Conservation (phyloP, 2,888 invertebrate genomes). For the Drosophila paranaensis region DNA sequence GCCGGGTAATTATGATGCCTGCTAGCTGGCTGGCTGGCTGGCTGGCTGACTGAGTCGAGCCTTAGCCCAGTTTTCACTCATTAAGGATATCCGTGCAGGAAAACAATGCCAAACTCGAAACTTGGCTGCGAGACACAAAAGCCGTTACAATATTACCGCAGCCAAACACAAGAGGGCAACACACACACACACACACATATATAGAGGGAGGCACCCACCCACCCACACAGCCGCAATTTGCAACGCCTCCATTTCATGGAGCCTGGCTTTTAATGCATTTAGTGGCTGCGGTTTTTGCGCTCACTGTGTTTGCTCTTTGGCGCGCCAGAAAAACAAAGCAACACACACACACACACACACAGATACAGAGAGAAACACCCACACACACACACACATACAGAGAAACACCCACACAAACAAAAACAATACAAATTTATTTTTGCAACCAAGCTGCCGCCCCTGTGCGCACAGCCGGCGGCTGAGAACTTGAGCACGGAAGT, state of each 20-base stretch:
- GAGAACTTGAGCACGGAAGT: slow-evolving; percentile 76
- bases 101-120: slow-evolving; percentile 78
- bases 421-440: slow-evolving; percentile 77
- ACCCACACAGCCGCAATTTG: slow-evolving; percentile 43
- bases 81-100: slow-evolving; percentile 83
- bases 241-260: slow-evolving; percentile 58
- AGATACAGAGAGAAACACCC: slow-evolving; percentile 19
- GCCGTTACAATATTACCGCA: slow-evolving; percentile 76
- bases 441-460: slow-evolving; percentile 35
- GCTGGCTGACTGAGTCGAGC: slow-evolving; percentile 29
- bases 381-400: slow-evolving; percentile 37
- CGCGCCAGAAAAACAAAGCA: slow-evolving; percentile 62
- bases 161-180: slow-evolving; percentile 39
- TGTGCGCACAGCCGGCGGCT: slow-evolving; percentile 55
- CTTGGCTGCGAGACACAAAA: slow-evolving; percentile 65
- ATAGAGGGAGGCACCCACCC: too few species aligned
- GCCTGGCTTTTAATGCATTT: slow-evolving; percentile 74
- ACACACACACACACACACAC: slow-evolving; percentile 17
- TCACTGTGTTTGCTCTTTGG: slow-evolving; percentile 78
- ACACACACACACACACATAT: slow-evolving; percentile 10
- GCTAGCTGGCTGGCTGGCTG: not conserved
- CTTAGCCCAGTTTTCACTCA: slow-evolving; percentile 81
- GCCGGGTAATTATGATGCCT: slow-evolving; percentile 56
- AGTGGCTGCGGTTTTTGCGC: slow-evolving; percentile 78
- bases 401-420: slow-evolving; percentile 37